Evolutionary conservation across 2,113 vertebrate genomes (phyloP), one percentile per base, ranked within the genome.

Genomic region (Tretioscincus oriximinensis): DNA sequence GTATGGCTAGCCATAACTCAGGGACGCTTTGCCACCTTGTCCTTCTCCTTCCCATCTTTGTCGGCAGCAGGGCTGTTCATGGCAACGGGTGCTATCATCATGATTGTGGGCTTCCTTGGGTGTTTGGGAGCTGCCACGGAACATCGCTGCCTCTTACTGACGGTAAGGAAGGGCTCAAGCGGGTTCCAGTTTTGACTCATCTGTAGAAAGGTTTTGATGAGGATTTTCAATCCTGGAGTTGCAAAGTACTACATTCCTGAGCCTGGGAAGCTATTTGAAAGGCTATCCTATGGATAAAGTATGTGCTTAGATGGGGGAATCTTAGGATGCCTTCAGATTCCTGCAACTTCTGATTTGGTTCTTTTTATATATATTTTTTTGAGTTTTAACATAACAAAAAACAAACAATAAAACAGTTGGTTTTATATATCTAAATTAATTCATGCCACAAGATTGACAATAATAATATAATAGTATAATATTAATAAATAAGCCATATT

Each of bases 31-130:
- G 96, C 95, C 41, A 95, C 95, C 73, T 95, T 97, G 20, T 96
- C 96, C 0, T 91, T 96, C 64, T 96, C 95, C 73, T 96, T 97
- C 73, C 96, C 96, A 1, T 96, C 96, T 0, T 93, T 97, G 85
- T 96, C 95, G 0, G 96, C 95, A 0, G 96, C 96, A 81, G 96
- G 96, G 80, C 93, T 97, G 81, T 92, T 97, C 85, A 93, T 97
- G 66, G 93, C 95, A 0, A 95, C 96, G 0, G 96, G 96, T 1
- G 95, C 96, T 0, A 95, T 97, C 9, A 96, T 96, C 78, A 97
- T 97, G 96, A 92, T 96, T 12, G 96, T 96, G 0, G 96, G 96
- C 24, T 97, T 97, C 86, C 92, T 97, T n/a, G 96, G 96, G 22
- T 97, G 96, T 85, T 93, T 97, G 5, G 96, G 96, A 9, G 96